Conservation (phyloP, 2,113 vertebrate species). For the Indicator maculatus region DNA sequence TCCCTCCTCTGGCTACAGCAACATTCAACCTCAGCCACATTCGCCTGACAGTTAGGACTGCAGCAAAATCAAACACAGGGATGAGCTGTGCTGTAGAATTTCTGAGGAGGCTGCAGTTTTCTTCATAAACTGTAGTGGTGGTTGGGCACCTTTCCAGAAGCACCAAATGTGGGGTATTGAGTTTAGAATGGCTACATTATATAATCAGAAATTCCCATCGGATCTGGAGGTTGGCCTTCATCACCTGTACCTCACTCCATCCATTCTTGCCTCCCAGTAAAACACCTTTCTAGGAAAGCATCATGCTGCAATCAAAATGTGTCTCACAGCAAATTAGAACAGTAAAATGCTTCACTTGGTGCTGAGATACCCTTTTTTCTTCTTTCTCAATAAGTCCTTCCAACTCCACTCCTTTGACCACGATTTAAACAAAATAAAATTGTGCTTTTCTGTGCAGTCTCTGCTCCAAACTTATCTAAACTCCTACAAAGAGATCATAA, state of each 20-base stretch:
- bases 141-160: not conserved
- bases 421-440: not conserved
- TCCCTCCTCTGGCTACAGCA: too few species aligned
- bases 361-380: not conserved
- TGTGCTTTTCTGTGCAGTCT: not conserved
- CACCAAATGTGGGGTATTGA: not conserved
- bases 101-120: not conserved
- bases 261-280: not conserved
- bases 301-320: not conserved
- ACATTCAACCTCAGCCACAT: not conserved
- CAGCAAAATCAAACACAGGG: not conserved
- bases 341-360: not conserved
- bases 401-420: not conserved
- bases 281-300: not conserved
- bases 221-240: not conserved
- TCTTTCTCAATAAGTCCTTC: not conserved
- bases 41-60: not conserved
- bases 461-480: not conserved
- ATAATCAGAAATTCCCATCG: not conserved
- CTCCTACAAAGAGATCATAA: not conserved
- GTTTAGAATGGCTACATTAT: not conserved
- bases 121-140: not conserved
- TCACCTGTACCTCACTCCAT: fast-evolving
- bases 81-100: not conserved
- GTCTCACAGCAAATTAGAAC: not conserved